Evolutionary conservation across 2,797 vertebrate genomes (phyloP).

Genomic region (Pseudochaenichthys georgianus): DNA sequence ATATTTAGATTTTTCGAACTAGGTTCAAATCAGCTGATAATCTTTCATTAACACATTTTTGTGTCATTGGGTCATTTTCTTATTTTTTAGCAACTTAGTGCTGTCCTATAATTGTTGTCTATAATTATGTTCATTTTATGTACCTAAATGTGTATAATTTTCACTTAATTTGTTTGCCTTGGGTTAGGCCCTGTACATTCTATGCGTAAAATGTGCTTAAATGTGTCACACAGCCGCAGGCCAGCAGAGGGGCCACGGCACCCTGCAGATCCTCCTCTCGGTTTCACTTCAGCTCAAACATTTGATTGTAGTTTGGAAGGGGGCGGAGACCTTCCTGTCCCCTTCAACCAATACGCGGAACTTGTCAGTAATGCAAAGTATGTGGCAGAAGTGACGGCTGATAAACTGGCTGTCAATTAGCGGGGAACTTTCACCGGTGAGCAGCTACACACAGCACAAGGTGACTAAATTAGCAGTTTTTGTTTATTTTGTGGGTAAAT

Average conservation of each 20-base stretch:
- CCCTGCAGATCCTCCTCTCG: neutral
- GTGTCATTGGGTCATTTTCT: too few species aligned
- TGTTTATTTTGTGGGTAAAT: neutral
- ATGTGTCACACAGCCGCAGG: slow-evolving; percentile 10
- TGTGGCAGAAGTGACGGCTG: neutral
- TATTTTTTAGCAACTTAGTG: neutral
- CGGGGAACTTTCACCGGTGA: slow-evolving; percentile 35
- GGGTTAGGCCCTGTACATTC: neutral
- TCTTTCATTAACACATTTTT: too few species aligned
- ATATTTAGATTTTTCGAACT: too few species aligned
- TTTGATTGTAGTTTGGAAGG: slow-evolving; percentile 33
- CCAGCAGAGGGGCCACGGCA: slow-evolving; percentile 39
- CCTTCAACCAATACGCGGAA: slow-evolving; percentile 45
- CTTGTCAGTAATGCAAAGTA: slow-evolving; percentile 26
- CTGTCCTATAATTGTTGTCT: neutral
- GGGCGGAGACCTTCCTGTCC: slow-evolving; percentile 52
- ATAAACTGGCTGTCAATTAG: slow-evolving; percentile 58
- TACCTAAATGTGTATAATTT: neutral
- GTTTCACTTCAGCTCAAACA: slow-evolving; percentile 30
- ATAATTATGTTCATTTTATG: neutral
- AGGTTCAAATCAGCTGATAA: too few species aligned
- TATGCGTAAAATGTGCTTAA: neutral
- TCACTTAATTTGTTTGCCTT: too few species aligned
- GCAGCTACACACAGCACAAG: slow-evolving; percentile 4
- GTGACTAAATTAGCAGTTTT: slow-evolving; percentile 10